phyloP scores from a whole-genome alignment of 2,888 invertebrate genomes.

The Anorthoa munda region DNA sequence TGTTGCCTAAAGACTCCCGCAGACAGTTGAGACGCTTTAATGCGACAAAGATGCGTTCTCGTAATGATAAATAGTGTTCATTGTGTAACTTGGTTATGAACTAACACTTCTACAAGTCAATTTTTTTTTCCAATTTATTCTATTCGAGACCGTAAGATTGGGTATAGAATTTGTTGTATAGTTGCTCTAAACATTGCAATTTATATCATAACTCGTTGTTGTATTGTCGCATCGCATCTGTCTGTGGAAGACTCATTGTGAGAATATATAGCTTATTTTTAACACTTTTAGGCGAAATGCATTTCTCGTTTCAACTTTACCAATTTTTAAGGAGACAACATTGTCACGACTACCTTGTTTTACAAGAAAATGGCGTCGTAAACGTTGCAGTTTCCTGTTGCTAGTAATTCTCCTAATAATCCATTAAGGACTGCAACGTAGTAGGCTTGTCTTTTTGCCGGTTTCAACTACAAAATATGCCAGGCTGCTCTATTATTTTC shows the following conservation, averaged over 20 bases:
- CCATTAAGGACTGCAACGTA: constrained; percentile 33
- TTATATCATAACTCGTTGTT: neutral
- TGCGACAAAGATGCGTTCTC: neutral
- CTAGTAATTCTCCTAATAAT: constrained; percentile 57
- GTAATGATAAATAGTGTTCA: too few relatives aligned
- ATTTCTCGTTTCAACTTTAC: constrained; percentile 48
- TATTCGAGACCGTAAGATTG: too few relatives aligned
- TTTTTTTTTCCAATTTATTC: too few relatives aligned
- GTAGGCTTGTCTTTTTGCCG: constrained; percentile 30
- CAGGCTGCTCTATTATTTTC: neutral
- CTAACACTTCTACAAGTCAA: too few relatives aligned
- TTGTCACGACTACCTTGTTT: constrained; percentile 42
- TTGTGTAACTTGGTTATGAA: too few relatives aligned
- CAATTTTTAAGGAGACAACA: constrained; percentile 54
- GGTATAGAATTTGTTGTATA: too few relatives aligned
- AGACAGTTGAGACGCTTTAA: neutral
- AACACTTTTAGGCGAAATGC: constrained; percentile 17
- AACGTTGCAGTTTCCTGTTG: constrained; percentile 47
- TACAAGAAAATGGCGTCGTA: constrained; percentile 41
- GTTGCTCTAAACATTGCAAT: too few relatives aligned
- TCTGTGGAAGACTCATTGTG: neutral
- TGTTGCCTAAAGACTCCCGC: neutral
- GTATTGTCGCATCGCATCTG: neutral
- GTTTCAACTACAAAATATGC: constrained; percentile 34
- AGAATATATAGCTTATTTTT: constrained; percentile 9